Base-by-base conservation (phyloP, 2,113 vertebrate genomes). In the Caracal caracal region DNA sequence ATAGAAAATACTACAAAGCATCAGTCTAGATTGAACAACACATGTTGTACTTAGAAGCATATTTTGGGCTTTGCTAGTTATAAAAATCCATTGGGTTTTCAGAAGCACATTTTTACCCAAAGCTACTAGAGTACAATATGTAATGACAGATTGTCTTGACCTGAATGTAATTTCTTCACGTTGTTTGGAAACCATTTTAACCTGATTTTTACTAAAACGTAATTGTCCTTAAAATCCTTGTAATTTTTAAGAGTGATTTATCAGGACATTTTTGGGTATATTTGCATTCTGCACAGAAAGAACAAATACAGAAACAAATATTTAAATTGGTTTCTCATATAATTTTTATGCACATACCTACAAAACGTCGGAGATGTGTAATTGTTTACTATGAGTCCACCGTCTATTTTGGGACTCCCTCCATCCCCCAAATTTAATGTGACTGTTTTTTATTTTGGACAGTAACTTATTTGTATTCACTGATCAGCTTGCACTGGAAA, bases 161-260 rank as follows among this genome's bases (percentile, higher is more conserved):
- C 47, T 51, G 11, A 84, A 61, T 40, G 20, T 12, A 51, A 37
- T 84, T 68, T 85, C 37, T 90, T 73, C 61, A 51, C 28, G 13
- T 59, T 88, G 26, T 86, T 84, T 84, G 16, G 22, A 75, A 96
- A 49, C 37, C 70, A 63, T 65, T 91, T 81, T 56, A 96, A 82
- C 43, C 65, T 90, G 26, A 53, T 56, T 70, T 66, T 63, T 66
- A 19, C 35, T 56, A 81, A 65, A 94, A 85, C 5, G 2, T 53
- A 85, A 81, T 82, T 81, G 15, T 61, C 51, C 63, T 90, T 86
- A 92, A 92, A 82, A 68, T 40, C 59, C 35, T 28, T 90, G 11
- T 51, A 82, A 19, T 49, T 95, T 63, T 70, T 63, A 65, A 87
- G 59, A 91, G 10, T 47, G n/a, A 89, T 61, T 63, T 71, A 65